Base-by-base conservation (phyloP, 2,888 invertebrate genomes). In the Archaeoteleia sp. region DNA sequence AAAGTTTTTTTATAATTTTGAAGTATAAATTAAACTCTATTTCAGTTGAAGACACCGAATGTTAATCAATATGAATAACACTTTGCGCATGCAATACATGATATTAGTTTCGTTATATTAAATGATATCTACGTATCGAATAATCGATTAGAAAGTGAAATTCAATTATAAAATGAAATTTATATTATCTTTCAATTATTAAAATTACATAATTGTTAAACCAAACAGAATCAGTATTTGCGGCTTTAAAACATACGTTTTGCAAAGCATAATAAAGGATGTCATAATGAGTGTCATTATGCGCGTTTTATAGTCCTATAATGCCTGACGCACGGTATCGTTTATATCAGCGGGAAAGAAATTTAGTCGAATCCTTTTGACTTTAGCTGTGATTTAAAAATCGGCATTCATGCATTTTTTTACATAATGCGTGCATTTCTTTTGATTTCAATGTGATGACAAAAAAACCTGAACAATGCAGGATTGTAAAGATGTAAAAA, bases 231-330 rank as follows among this genome's bases (percentile, higher is more conserved):
- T 23, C 39, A 23, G 35, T 30, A 39, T 46, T 15, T 46, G 32
- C 32, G 34, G 32, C 32, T 45, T 45, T 46, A 30, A 53, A 53
- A 53, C 15, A 32, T 27, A 34, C 17, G 35, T 27, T 54, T 45
- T 10, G 51, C 27, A 29, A 39, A 27, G 49, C 17, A 35, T 65
- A 45, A 57, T 57, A 65, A 57, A 65, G 57, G 57, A 57, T 65
- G 63, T 49, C 57, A 51, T 57, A 65, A 65, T 65, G 51, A 46
- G 45, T 51, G 45, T 51, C 32, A 34, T 65, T 42, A 62, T 55
- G 27, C 35, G 48, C 35, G 46, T 48, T 55, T 63, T 49, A 53
- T 61, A 61, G 37, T 39, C 40, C 20, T 25, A 61, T 54, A 63
- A 49, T 27, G 58, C 37, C 43, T 60, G 60, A 66, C 58, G 49